phyloP scores from a whole-genome alignment of 2,113 vertebrate genomes.

The Coptodon bakossiorum region DNA sequence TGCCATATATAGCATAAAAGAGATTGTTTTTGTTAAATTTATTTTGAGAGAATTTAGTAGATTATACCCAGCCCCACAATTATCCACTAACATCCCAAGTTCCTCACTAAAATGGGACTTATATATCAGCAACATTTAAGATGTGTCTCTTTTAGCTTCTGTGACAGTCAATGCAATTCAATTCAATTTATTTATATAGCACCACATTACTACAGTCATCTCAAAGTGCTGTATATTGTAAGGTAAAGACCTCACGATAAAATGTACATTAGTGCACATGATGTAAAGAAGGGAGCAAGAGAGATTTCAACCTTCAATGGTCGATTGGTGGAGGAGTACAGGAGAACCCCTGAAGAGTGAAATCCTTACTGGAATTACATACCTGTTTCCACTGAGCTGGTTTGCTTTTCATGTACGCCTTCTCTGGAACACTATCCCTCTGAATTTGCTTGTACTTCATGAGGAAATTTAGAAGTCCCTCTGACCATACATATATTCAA shows the following conservation, averaged over 20 bases:
- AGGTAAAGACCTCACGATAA: neutral
- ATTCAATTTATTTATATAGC: neutral
- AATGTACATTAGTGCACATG: neutral
- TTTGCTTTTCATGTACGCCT: neutral
- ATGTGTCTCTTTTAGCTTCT: neutral
- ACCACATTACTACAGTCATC: neutral
- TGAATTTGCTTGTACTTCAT: neutral
- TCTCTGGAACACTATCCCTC: neutral
- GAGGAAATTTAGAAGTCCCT: neutral
- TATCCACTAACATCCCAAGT: neutral
- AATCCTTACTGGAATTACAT: neutral
- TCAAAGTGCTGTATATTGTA: neutral
- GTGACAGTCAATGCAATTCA: neutral
- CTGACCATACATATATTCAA: neutral
- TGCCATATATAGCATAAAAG: neutral
- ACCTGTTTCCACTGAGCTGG: neutral
- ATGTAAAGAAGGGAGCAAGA: neutral
- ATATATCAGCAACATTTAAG: neutral
- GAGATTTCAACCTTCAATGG: too few relatives aligned
- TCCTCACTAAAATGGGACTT: neutral
- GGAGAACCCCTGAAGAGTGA: neutral
- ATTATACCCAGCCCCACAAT: neutral
- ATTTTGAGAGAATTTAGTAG: neutral
- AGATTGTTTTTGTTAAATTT: neutral
- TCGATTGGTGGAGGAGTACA: neutral